Evolutionary conservation across 1,140 invertebrate species (phyloP).

Genomic region (Drosophila sp.): DNA sequence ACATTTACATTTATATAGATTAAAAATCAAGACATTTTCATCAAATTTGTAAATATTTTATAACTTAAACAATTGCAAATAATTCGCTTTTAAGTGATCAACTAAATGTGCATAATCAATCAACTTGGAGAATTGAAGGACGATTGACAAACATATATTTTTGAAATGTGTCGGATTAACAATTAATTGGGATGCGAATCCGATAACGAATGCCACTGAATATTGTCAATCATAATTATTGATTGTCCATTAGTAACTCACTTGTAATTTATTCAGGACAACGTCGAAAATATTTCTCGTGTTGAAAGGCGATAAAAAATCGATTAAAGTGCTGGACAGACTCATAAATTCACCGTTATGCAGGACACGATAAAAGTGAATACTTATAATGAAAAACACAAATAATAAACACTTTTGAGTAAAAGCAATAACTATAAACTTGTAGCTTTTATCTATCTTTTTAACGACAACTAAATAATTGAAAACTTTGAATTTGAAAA

Average conservation of each 20-base stretch:
- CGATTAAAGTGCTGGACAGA: conserved; percentile 71
- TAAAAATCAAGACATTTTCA: too few relatives aligned
- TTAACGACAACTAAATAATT: too few relatives aligned
- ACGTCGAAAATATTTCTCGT: conserved; percentile 54
- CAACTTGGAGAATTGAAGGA: neutral
- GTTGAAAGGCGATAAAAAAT: conserved; percentile 79
- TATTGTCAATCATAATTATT: conserved; percentile 79
- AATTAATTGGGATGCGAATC: conserved; percentile 45
- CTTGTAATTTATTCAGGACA: conserved; percentile 61
- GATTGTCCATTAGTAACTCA: conserved; percentile 69
- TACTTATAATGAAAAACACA: conserved; percentile 32
- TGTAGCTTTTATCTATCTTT: too few relatives aligned
- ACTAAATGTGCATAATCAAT: conserved; percentile 26
- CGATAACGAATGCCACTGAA: conserved; percentile 13
- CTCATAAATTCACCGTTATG: conserved; percentile 55
- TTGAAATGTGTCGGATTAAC: conserved; percentile 20
- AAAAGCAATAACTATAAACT: too few relatives aligned
- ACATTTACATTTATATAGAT: too few relatives aligned
- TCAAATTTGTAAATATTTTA: too few relatives aligned
- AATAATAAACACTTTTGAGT: neutral
- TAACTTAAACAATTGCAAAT: conserved; percentile 2
- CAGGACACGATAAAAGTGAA: conserved; percentile 26
- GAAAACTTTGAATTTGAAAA: too few relatives aligned
- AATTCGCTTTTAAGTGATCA: conserved; percentile 11
- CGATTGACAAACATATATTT: neutral